Evolutionary conservation across 2,113 vertebrate genomes (phyloP), one percentile per base, ranked within the genome.

Genomic region (Balaenoptera acutorostrata): DNA sequence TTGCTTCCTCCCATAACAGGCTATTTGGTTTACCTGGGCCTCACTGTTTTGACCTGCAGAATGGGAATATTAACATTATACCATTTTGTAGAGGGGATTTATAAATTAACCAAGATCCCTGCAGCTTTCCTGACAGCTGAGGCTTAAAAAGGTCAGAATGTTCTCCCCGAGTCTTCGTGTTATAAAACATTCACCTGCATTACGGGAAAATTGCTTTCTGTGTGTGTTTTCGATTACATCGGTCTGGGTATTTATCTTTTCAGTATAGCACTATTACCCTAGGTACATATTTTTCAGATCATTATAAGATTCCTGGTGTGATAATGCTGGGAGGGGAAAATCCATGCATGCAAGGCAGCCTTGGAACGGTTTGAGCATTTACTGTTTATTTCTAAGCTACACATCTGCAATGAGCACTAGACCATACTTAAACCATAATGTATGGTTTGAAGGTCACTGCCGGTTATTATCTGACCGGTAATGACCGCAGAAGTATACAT

Each of bases 391-490:
- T 96, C 88, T 68, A 63, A 90, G 87, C 92, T 88, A 15, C 82
- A 88, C 96, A 98, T 98, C 98, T 98, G 97, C 98, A 97, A 77
- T 81, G 97, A 95, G 69, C 89, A 20, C 96, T 96, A 96, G 83
- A 94, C 94, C 85, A 31, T 93, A 96, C 75, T 98, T 97, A 97
- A 95, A 31, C 87, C 96, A 1, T 97, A 98, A 98, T 92, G 92
- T 1, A 46, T 96, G 97, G 97, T 98, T 98, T 98, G 97, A 97
- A 98, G 98, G 94, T 98, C 90, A 96, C 96, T 98, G 33, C 93
- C 95, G 93, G 98, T 98, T 97, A 85, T 98, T 98, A 98, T 97
- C 91, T 84, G 71, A 71, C 96, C 81, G 94, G 97, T 98, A 98
- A 98, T 98, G 97, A 97, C 96, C 74, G 83, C 97, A 95, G 97